Evolutionary conservation across 2,888 invertebrate species (phyloP), one percentile per base, ranked within the genome.

Genomic region (Poecilus cupreus): DNA sequence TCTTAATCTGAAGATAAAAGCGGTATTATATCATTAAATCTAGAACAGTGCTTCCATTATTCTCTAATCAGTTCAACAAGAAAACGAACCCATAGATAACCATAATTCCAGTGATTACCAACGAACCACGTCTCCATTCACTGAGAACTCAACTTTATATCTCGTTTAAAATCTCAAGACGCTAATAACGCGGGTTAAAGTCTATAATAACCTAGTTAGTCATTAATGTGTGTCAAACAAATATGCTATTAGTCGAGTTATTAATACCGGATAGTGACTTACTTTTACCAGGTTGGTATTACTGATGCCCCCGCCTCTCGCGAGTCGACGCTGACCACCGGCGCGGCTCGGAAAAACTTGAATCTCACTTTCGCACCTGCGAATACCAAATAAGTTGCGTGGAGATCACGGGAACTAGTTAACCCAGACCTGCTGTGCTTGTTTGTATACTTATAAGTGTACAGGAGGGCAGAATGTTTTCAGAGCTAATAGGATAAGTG

Each of bases 301-400:
- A 6, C 10, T 49, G 13, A 16, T 18, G 49, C 49, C 54, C 78
- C 77, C 39, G 24, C 46, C 43, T 26, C 37, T 20, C 13, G 26
- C 78, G 43, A 43, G 60, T 64, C 46, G 43, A 26, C 64, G 6
- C 39, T 78, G 78, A 10, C 18, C 18, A 51, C 43, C 43, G n/a
- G 11, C 13, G 26, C 26, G 18, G 60, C 13, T 13, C n/a, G 24
- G 13, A 78, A 54, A 80, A 80, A 80, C 70, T 80, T 26, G 80
- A 51, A 54, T 20, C 39, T 80, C 51, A 79, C 51, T 79, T 79
- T 79, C 79, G 79, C 79, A 79, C 79, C 79, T 80, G 80, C 54
- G 57, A 72, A 80, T 54, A 57, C 57, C 72, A 80, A 80, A 80
- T 72, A 57, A 10, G 39, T 70, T 70, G 43, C 70, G 70, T 22